A percentile compares a stretch with the other conserved stretches of the same genome.
These are phyloP conservation scores for Ganaspis brasiliensis DNA, from an alignment of 2,888 invertebrate genomes.

Conservation along the genomic window DNA sequence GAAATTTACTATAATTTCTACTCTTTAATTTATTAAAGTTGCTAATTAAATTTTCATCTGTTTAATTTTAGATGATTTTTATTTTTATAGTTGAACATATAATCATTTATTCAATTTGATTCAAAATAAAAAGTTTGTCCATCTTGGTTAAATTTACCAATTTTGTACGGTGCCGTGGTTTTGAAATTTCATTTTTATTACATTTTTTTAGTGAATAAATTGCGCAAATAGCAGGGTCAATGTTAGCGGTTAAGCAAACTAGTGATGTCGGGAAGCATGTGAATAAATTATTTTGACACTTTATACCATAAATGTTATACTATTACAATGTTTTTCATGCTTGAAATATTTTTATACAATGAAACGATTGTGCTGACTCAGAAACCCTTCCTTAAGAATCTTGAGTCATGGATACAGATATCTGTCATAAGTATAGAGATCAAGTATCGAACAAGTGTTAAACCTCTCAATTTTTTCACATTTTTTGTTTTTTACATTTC, in stretches of 20 bases:
- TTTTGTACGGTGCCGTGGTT: no score
- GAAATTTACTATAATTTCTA: no score
- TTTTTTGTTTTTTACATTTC: no score
- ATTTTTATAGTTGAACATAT: no score
- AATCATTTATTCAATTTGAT: no score
- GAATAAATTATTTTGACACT: slow-evolving; percentile 27
- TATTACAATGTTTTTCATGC: slow-evolving; percentile 62
- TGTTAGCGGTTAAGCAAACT: neutral
- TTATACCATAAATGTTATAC: slow-evolving; percentile 46
- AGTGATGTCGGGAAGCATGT: neutral
- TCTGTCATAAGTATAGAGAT: slow-evolving; percentile 11
- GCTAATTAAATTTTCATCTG: no score
- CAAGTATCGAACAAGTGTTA: slow-evolving; percentile 30
- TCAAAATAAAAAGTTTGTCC: no score
- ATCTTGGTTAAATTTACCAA: no score
- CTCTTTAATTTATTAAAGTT: no score
- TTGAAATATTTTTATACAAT: slow-evolving; percentile 64
- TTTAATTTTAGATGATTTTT: no score
- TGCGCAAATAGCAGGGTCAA: neutral
- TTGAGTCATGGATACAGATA: slow-evolving; percentile 55
- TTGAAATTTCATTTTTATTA: no score
- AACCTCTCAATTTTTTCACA: neutral
- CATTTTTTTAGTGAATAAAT: neutral
- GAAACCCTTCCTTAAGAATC: slow-evolving; percentile 64
- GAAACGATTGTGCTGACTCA: slow-evolving; percentile 65